phyloP scores from a whole-genome alignment of 92 coral and sea anemone genomes.

The Bergia sp. region DNA sequence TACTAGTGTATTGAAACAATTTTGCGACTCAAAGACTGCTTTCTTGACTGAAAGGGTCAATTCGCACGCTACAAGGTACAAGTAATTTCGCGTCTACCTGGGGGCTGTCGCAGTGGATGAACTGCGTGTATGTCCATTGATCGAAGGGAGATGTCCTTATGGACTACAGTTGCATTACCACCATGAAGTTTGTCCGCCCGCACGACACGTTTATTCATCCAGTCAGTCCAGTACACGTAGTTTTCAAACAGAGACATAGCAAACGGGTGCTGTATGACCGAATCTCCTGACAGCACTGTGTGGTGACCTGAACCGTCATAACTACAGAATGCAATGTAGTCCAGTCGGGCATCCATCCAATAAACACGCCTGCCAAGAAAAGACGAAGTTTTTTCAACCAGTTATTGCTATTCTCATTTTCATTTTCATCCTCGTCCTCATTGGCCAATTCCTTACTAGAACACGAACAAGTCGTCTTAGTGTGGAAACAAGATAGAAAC shows the following conservation, averaged over 20 bases:
- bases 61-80: background rate
- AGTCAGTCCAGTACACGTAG: conserved; percentile 86
- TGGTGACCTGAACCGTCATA: conserved; percentile 81
- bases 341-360: conserved; percentile 86
- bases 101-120: conserved; percentile 90
- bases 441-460: no score
- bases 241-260: conserved; percentile 83
- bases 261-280: conserved; percentile 71
- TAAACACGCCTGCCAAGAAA: conserved; percentile 76
- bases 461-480: no score
- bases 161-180: conserved; percentile 56
- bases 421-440: no score
- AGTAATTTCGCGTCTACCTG: conserved; percentile 58
- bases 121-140: conserved; percentile 89
- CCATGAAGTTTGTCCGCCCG: conserved; percentile 75
- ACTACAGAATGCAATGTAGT: conserved; percentile 77
- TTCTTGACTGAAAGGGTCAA: no score
- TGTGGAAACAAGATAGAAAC: no score
- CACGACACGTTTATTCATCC: conserved; percentile 60
- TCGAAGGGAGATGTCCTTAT: conserved; percentile 35
- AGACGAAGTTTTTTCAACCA: no score
- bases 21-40: no score
- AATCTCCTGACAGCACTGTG: conserved; percentile 56
- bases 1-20: no score
- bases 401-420: background rate